A percentile compares a stretch with the other conserved stretches of the same genome.
phyloP scores from a whole-genome alignment of 2,113 vertebrate species.

The Antechinus stuartii region DNA sequence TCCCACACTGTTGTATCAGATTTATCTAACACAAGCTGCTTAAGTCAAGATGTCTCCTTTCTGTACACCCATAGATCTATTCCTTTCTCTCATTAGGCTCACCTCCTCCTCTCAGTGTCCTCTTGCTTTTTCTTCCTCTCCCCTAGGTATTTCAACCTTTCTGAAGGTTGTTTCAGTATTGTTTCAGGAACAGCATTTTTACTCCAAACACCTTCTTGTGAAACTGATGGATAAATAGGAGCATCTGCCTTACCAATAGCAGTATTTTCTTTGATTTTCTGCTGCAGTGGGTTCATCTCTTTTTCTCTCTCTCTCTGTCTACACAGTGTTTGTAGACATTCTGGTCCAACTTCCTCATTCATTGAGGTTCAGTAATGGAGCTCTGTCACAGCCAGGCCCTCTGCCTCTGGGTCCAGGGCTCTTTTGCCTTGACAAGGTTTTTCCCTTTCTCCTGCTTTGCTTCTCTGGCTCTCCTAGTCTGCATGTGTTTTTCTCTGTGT shows the following conservation, averaged over 20 bases:
- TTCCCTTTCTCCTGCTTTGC: neutral
- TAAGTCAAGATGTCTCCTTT: neutral
- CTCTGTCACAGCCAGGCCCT: neutral
- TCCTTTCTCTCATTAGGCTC: neutral
- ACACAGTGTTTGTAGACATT: neutral
- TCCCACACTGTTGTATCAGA: neutral
- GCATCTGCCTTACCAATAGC: slow-evolving; percentile 54
- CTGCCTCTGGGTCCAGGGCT: neutral
- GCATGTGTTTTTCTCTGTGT: neutral
- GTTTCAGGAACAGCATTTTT: slow-evolving; percentile 37
- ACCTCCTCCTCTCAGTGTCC: neutral
- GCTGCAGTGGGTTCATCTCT: neutral
- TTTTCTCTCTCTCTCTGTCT: neutral
- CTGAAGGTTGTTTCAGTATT: slow-evolving; percentile 31
- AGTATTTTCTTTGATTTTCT: slow-evolving; percentile 77
- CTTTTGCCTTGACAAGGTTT: neutral
- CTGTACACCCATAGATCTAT: neutral
- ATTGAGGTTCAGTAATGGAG: neutral
- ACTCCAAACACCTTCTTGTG: slow-evolving; percentile 53
- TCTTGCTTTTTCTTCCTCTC: slow-evolving; percentile 18
- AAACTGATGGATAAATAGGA: slow-evolving; percentile 61
- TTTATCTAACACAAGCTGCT: neutral
- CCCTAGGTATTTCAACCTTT: slow-evolving; percentile 43
- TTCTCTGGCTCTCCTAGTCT: neutral
- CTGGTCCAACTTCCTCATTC: neutral